Evolutionary conservation across 2,888 invertebrate species (phyloP), one percentile per base, ranked within the genome.

Genomic region (Sisyra terminalis): DNA sequence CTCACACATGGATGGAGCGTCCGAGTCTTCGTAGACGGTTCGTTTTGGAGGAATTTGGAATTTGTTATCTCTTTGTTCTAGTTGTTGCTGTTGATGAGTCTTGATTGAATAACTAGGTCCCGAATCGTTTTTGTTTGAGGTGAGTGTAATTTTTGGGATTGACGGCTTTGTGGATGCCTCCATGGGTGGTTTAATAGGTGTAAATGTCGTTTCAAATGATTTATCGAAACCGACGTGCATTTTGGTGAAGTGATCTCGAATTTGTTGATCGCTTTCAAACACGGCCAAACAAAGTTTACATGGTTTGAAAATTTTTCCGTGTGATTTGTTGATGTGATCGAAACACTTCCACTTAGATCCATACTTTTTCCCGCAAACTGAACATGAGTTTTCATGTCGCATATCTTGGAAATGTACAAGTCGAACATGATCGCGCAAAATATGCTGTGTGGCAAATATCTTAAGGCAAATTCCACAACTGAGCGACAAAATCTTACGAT

Each of bases 251-350:
- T 72, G 71, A 40, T 57, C 52, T 41, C 65, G 60, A n/a, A 71
- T 55, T 35, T 69, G 64, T 3, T 60, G 56, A 46, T 69, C 68
- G 3, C 61, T 62, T 3, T 66, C 66, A 48, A 71, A 73, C n/a
- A 73, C 67, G 34, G 68, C 67, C 40, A 72, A 56, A 49, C 73
- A 73, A n/a, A 66, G 63, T 54, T 69, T 71, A 47, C 73, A 73
- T 1, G 70, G 69, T 34, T 63, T 63, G 47, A 71, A 72, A 18
- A 69, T 68, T 39, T 67, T 61, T 0, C 71, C 71, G 50, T 73
- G 73, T 17, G 68, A 69, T 47, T 71, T 71, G 46, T 70, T 69
- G 32, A 72, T 59, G 49, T 73, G 73, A 51, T 72, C 71, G 45
- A 67, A 67, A 0, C 71, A 69, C 49, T 73, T 73, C 67, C 71